Conservation (phyloP, 2,113 vertebrate species). For the Scophthalmus maximus region DNA sequence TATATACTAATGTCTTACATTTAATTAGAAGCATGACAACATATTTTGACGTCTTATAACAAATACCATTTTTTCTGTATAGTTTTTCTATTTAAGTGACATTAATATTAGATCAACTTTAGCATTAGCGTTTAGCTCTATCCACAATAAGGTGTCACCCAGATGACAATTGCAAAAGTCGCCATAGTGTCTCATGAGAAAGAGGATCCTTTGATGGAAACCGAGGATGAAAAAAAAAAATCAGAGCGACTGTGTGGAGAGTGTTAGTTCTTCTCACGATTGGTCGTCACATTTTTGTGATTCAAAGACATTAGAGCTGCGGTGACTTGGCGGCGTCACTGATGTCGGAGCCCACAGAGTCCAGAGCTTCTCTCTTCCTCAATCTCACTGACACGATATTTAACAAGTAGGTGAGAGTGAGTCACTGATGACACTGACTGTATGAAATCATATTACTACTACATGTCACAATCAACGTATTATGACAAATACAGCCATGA, state of each 20-base stretch:
- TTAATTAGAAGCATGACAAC: too few relatives aligned
- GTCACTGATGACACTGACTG: slow-evolving; percentile 17
- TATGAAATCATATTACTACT: not conserved
- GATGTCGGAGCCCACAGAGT: slow-evolving; percentile 18
- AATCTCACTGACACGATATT: slow-evolving; percentile 62
- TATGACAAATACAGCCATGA: not conserved
- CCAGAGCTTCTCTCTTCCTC: not conserved
- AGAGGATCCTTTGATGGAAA: slow-evolving; percentile 62
- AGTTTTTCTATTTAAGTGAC: too few relatives aligned
- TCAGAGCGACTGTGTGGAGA: slow-evolving; percentile 21
- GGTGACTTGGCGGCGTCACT: slow-evolving; percentile 16
- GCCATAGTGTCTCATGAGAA: slow-evolving; percentile 1
- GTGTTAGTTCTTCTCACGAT: slow-evolving; percentile 48
- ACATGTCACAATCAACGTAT: not conserved
- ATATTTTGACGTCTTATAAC: too few relatives aligned
- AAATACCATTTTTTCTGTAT: too few relatives aligned
- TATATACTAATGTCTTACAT: too few relatives aligned
- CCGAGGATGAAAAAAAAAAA: slow-evolving; percentile 21
- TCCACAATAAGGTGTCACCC: too few relatives aligned
- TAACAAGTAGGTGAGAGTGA: slow-evolving; percentile 60
- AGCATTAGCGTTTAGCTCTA: too few relatives aligned
- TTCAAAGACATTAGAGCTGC: slow-evolving; percentile 52
- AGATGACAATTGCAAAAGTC: not conserved
- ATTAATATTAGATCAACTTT: too few relatives aligned
- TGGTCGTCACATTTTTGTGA: slow-evolving; percentile 74